Percentiles rank a stretch among this genome's conserved stretches.
phyloP scores from a whole-genome alignment of 2,113 vertebrate genomes.

The Phyllostomus hastatus region DNA sequence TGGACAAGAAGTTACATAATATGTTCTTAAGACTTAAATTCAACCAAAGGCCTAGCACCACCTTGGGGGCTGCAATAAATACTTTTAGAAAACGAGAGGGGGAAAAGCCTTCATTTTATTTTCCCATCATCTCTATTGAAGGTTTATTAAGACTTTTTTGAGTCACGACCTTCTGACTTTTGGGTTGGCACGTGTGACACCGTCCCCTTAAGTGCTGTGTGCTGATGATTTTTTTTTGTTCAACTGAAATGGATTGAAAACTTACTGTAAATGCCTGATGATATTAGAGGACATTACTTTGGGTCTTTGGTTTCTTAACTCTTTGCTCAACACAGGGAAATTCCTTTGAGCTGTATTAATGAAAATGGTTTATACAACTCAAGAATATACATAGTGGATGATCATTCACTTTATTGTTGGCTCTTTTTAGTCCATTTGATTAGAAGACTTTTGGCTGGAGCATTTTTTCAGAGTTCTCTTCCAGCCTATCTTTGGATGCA shows the following conservation, averaged over 20 bases:
- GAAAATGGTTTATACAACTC: conserved; percentile 48
- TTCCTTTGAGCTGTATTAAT: background rate
- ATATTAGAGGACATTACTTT: conserved; percentile 41
- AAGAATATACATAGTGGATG: conserved; percentile 29
- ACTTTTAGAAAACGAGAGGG: background rate
- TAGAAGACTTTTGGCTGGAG: conserved; percentile 39
- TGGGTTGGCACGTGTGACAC: background rate
- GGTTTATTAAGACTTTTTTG: conserved; percentile 22
- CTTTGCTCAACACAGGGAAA: background rate
- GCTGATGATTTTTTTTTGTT: background rate
- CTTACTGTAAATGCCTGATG: conserved; percentile 17
- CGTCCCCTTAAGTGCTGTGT: conserved; percentile 10
- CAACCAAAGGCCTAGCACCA: conserved; percentile 65
- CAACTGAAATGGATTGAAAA: conserved; percentile 44
- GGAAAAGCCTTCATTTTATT: conserved; percentile 18
- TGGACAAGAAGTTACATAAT: conserved; percentile 67
- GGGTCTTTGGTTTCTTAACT: conserved; percentile 53
- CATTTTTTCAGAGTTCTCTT: conserved; percentile 58
- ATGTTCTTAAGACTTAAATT: conserved; percentile 57
- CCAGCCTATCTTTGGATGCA: background rate
- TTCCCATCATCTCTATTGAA: background rate
- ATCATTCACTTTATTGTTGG: conserved; percentile 43
- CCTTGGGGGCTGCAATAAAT: conserved; percentile 47
- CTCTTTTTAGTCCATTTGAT: conserved; percentile 50
- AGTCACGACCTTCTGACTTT: conserved; percentile 30